A percentile compares a stretch with the other conserved stretches of the same genome.
Conservation (phyloP, 2,888 invertebrate genomes). For the Epinotia bilunana region DNA sequence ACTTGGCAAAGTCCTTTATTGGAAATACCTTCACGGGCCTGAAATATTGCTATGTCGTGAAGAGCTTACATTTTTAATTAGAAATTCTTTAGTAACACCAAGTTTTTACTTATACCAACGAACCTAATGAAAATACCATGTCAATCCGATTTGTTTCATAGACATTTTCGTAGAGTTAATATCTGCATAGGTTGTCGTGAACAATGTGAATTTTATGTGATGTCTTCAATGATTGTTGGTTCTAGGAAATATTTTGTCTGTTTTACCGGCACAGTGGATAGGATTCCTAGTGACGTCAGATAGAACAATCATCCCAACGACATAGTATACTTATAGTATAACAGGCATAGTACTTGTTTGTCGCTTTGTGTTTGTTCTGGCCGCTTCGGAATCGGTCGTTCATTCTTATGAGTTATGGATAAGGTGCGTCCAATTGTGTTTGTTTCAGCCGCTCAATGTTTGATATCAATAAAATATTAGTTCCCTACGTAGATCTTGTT, state of each 20-base stretch:
- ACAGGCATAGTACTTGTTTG: slow-evolving; percentile 59
- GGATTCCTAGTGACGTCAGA: slow-evolving; percentile 4
- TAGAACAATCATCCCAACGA: slow-evolving; percentile 8
- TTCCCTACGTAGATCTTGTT: neutral
- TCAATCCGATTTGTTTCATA: slow-evolving; percentile 58
- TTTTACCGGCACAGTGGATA: neutral
- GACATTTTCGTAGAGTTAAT: slow-evolving; percentile 8
- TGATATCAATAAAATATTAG: slow-evolving; percentile 50
- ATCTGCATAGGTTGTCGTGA: neutral
- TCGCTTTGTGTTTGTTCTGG: slow-evolving; percentile 65
- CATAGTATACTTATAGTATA: neutral
- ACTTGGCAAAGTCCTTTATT: slow-evolving; percentile 85
- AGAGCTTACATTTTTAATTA: slow-evolving; percentile 84
- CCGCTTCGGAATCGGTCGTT: slow-evolving; percentile 70
- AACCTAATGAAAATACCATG: slow-evolving; percentile 81
- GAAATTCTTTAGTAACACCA: slow-evolving; percentile 82
- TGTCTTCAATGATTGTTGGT: slow-evolving; percentile 3
- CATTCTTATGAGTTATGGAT: slow-evolving; percentile 82
- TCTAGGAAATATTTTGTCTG: slow-evolving; percentile 9
- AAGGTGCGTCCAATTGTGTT: slow-evolving; percentile 72
- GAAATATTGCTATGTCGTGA: slow-evolving; percentile 84
- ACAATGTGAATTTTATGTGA: slow-evolving; percentile 19
- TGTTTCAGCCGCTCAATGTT: slow-evolving; percentile 68
- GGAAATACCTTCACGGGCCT: slow-evolving; percentile 84
- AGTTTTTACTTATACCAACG: slow-evolving; percentile 81